Evolutionary conservation across 2,888 invertebrate genomes (phyloP).

Genomic region (Drosophila subquinaria): DNA sequence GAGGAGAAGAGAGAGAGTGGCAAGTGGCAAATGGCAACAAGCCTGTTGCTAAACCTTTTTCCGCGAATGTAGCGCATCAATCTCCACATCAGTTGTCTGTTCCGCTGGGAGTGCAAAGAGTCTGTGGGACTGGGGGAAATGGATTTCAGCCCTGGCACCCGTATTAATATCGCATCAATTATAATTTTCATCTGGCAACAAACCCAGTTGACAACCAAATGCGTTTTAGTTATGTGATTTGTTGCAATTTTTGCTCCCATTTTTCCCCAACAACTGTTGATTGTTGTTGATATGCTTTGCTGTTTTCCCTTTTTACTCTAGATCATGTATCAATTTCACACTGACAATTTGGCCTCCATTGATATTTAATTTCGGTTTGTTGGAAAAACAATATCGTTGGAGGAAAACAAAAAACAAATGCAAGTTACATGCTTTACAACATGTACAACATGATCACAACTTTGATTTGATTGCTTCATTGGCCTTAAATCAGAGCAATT

Average conservation of each 20-base stretch:
- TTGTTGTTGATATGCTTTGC: conserved; percentile 12
- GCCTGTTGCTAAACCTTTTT: conserved; percentile 70
- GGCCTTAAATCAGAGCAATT: conserved; percentile 7
- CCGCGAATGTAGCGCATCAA: conserved; percentile 76
- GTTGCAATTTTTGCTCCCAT: conserved; percentile 58
- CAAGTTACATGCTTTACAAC: conserved; percentile 16
- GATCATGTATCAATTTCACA: conserved; percentile 47
- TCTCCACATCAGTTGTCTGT: conserved; percentile 55
- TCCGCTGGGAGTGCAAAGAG: neutral
- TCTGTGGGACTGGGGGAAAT: neutral
- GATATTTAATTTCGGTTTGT: conserved; percentile 58
- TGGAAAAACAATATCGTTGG: conserved; percentile 9
- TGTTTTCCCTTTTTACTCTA: neutral
- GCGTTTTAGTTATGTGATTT: conserved; percentile 63
- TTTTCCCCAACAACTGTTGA: neutral
- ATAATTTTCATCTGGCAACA: conserved; percentile 71
- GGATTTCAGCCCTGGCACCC: conserved; percentile 34
- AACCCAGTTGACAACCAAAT: conserved; percentile 66
- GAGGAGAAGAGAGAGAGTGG: neutral
- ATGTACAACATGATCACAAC: conserved; percentile 10
- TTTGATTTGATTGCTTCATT: conserved; percentile 12
- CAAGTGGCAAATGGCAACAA: conserved; percentile 8
- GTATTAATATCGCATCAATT: conserved; percentile 81
- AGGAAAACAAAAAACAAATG: conserved; percentile 11
- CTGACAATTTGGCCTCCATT: conserved; percentile 46